These are phyloP conservation scores for Drosophila saltans DNA, from an alignment of 1,140 invertebrate species.

Conservation along the genomic window DNA sequence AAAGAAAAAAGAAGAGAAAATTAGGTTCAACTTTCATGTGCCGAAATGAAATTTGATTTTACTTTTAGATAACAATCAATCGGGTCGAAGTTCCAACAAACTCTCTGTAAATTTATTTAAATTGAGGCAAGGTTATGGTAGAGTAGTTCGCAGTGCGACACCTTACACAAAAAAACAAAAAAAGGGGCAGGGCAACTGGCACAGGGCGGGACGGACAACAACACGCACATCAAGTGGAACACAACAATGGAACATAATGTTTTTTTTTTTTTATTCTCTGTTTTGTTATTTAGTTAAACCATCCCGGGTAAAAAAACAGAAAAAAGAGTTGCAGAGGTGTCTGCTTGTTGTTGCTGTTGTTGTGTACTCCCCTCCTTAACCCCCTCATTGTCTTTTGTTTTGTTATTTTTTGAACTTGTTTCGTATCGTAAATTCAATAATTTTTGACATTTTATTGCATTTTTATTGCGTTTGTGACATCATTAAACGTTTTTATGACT, in stretches of 20 bases:
- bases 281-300: constrained; percentile 36
- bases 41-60: constrained; percentile 67
- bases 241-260: constrained; percentile 76
- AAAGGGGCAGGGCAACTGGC: constrained; percentile 35
- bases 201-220: constrained; percentile 73
- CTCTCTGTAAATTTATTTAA: constrained; percentile 72
- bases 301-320: constrained; percentile 60
- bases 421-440: constrained; percentile 83
- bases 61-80: constrained; percentile 79
- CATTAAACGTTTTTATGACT: constrained; percentile 82
- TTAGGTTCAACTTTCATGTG: constrained; percentile 59
- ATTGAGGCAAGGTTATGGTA: constrained; percentile 70
- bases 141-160: constrained; percentile 75
- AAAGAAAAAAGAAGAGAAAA: constrained; percentile 16
- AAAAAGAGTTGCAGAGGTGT: constrained; percentile 77
- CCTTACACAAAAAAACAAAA: constrained; percentile 64
- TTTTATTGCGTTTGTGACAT: constrained; percentile 83
- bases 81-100: constrained; percentile 44
- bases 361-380: constrained; percentile 23
- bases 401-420: constrained; percentile 72
- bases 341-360: background rate
- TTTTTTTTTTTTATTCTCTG: constrained; percentile 11
- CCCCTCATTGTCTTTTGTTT: constrained; percentile 40
- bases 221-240: constrained; percentile 58
- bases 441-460: constrained; percentile 83